Percentiles rank a stretch among this genome's conserved stretches.
phyloP scores from a whole-genome alignment of 2,888 invertebrate genomes.

The Ramazzottius varieornatus region DNA sequence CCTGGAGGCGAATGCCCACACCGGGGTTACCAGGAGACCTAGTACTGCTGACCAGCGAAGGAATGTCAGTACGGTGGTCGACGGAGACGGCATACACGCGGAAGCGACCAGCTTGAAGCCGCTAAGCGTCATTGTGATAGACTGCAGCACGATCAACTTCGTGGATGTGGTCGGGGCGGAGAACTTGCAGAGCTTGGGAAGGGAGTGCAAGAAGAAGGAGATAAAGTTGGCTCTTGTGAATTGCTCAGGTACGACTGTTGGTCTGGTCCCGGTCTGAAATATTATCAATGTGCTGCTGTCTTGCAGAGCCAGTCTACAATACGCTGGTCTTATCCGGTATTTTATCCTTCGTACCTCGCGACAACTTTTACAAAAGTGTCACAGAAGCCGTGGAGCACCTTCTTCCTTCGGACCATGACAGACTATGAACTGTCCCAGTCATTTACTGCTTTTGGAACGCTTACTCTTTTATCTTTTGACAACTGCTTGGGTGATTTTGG shows the following conservation, averaged over 20 bases:
- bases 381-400: too few relatives aligned
- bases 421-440: too few relatives aligned
- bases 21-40: not conserved
- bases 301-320: not conserved
- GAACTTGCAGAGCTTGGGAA: not conserved
- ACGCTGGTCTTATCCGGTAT: not conserved
- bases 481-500: too few relatives aligned
- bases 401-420: too few relatives aligned
- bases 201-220: not conserved
- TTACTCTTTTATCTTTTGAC: too few relatives aligned
- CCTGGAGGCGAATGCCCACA: not conserved
- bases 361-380: not conserved
- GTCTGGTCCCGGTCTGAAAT: not conserved
- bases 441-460: too few relatives aligned
- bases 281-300: not conserved
- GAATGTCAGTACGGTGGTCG: not conserved
- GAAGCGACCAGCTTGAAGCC: not conserved
- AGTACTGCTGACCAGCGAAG: not conserved
- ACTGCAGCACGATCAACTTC: not conserved
- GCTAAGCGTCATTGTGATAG: not conserved
- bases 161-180: not conserved
- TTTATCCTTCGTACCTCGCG: not conserved
- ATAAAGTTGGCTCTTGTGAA: not conserved
- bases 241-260: not conserved
- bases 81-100: not conserved